Evolutionary conservation across 2,113 vertebrate species (phyloP).

Genomic region (Kryptolebias marmoratus): DNA sequence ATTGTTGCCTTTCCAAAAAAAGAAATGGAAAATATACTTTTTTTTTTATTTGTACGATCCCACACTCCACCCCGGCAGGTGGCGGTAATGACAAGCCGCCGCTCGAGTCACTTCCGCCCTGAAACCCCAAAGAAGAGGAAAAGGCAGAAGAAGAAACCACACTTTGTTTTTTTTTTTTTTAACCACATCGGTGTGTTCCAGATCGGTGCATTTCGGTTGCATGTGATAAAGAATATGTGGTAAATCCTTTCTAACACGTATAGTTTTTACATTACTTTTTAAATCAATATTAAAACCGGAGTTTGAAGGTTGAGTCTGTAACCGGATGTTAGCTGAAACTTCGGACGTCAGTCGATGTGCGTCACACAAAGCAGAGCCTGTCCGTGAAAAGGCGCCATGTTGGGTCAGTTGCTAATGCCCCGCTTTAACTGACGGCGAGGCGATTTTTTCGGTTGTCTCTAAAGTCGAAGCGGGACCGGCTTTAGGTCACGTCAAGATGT

Average conservation of each 20-base stretch:
- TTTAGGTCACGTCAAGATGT: conserved; percentile 44
- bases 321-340: conserved; percentile 14
- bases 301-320: not conserved
- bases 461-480: not conserved
- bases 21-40: no score
- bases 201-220: no score
- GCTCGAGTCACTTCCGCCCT: not conserved
- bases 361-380: conserved; percentile 44
- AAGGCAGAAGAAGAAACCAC: not conserved
- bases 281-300: not conserved
- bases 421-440: not conserved
- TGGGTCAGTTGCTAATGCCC: not conserved
- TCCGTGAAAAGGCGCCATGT: conserved; percentile 51
- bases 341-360: conserved; percentile 12
- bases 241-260: not conserved
- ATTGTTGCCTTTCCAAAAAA: no score
- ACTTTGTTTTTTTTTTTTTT: not conserved
- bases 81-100: not conserved
- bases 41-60: not conserved
- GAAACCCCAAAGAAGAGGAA: not conserved
- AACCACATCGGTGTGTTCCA: not conserved
- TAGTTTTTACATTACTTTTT: rapidly evolving
- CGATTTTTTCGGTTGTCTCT: not conserved
- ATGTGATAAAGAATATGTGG: not conserved
- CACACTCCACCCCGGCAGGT: conserved; percentile 15